Evolutionary conservation across 1,140 invertebrate genomes (phyloP).

Genomic region (Drosophila pectinifera): DNA sequence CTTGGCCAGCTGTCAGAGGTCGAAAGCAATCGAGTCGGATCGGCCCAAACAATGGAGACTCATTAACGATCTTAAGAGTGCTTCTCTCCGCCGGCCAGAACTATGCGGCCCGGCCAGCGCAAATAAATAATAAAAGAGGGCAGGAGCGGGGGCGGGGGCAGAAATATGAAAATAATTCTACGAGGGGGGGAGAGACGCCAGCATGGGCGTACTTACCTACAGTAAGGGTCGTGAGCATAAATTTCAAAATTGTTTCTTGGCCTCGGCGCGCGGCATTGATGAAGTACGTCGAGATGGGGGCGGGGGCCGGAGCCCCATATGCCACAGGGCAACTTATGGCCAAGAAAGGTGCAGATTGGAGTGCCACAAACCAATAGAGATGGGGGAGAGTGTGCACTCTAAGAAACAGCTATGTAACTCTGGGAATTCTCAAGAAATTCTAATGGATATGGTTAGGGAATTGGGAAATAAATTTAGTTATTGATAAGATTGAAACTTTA

Average conservation of each 20-base stretch:
- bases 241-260: slow-evolving; percentile 78
- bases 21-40: slow-evolving; percentile 50
- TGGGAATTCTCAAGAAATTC: neutral
- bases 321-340: slow-evolving; percentile 77
- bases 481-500: too few species aligned
- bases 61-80: slow-evolving; percentile 62
- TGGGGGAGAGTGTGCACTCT: slow-evolving; percentile 15
- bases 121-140: slow-evolving; percentile 52
- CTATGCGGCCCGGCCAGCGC: slow-evolving; percentile 20
- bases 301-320: slow-evolving; percentile 61
- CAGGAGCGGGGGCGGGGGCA: neutral
- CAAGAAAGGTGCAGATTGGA: slow-evolving; percentile 56
- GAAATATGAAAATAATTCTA: slow-evolving; percentile 50
- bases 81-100: slow-evolving; percentile 28
- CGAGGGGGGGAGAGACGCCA: slow-evolving; percentile 21
- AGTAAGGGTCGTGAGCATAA: slow-evolving; percentile 80
- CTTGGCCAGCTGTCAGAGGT: slow-evolving; percentile 50
- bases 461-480: neutral
- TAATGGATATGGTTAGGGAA: too few species aligned
- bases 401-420: neutral
- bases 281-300: slow-evolving; percentile 58
- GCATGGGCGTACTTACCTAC: slow-evolving; percentile 31
- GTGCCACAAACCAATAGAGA: slow-evolving; percentile 26
- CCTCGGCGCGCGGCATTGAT: slow-evolving; percentile 63
- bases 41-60: slow-evolving; percentile 48